Evolutionary conservation across 2,888 invertebrate genomes (phyloP), one percentile per base, ranked within the genome.

Genomic region (Eristalis pertinax): DNA sequence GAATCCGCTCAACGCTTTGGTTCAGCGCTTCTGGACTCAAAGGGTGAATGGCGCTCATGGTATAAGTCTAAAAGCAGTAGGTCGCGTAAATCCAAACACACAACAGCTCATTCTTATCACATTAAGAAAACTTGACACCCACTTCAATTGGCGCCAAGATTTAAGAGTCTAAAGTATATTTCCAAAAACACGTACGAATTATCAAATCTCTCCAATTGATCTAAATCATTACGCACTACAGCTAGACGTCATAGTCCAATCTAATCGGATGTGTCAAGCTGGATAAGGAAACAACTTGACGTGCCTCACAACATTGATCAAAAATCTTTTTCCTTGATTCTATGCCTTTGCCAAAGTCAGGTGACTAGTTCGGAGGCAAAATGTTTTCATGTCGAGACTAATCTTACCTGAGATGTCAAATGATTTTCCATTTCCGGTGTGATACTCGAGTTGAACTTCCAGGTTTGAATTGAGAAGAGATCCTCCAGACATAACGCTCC

Each of bases 401-500:
- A 24, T 26, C 84, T 89, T 84, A 91, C 91, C 88, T 92, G 93
- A 63, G 89, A 82, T 15, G 96, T 95, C 82, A 97, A 93, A 81
- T 94, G 93, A 19, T 95, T 94, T 0, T 95, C 95, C 87, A 93
- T 90, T 1, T 94, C 94, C 62, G 92, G 91, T 43, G 94, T 95
- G 81, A 96, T 94, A 26, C 95, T 94, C 0, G 94, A 92, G 89
- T 95, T 94, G 95, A 96, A 96, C 65, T 93, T 92, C 97, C 96
- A 97, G 69, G 93, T 93, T 89, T 94, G 94, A 5, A 97, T 92
- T 41, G 95, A 94, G 50, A 95, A 94, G 79, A 96, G 91, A 92
- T 97, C 97, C 1, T 95, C 94, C 2, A 93, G 90, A 91, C 97
- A 97, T 86, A 97, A 93, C 1, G 95, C 95, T 89, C 94, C 93